Percentiles rank a stretch among this genome's conserved stretches.
Conservation (phyloP, 2,888 invertebrate genomes). For the Anodontia alba region DNA sequence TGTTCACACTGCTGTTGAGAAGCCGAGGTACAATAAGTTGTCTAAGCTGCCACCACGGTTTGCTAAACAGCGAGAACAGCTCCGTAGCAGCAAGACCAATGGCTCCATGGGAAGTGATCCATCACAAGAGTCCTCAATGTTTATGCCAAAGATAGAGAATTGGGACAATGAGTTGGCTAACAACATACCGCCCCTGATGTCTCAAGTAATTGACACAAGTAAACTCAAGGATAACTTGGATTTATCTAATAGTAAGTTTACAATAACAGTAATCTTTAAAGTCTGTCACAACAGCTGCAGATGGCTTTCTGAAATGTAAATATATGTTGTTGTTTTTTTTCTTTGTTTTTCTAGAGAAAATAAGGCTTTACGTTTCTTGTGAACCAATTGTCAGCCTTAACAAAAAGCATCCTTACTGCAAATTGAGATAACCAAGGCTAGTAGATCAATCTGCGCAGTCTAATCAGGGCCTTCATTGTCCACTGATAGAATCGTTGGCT, state of each 20-base stretch:
- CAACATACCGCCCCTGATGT: slow-evolving; percentile 75
- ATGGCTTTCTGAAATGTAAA: no score
- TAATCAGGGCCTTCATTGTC: no score
- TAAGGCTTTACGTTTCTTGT: no score
- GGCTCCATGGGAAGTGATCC: slow-evolving; percentile 56
- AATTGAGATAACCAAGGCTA: no score
- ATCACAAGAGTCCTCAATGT: slow-evolving; percentile 43
- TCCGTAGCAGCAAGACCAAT: slow-evolving; percentile 83
- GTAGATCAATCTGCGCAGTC: no score
- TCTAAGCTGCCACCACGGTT: slow-evolving; percentile 91
- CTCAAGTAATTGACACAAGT: slow-evolving; percentile 49
- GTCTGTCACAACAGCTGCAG: no score
- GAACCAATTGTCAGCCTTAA: no score
- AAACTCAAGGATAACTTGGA: slow-evolving; percentile 48
- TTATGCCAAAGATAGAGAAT: slow-evolving; percentile 83
- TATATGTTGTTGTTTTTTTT: no score
- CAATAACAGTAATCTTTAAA: no score
- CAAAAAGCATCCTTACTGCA: no score
- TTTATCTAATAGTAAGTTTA: slow-evolving; percentile 51
- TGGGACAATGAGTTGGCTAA: slow-evolving; percentile 85
- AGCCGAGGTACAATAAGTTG: slow-evolving; percentile 82
- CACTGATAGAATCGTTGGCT: no score
- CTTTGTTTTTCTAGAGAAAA: no score
- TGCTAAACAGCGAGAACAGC: slow-evolving; percentile 90
- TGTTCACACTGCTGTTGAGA: slow-evolving; percentile 67